Base-by-base conservation (phyloP, 92 coral and sea anemone species). In the Umimayanthus chanpuru region DNA sequence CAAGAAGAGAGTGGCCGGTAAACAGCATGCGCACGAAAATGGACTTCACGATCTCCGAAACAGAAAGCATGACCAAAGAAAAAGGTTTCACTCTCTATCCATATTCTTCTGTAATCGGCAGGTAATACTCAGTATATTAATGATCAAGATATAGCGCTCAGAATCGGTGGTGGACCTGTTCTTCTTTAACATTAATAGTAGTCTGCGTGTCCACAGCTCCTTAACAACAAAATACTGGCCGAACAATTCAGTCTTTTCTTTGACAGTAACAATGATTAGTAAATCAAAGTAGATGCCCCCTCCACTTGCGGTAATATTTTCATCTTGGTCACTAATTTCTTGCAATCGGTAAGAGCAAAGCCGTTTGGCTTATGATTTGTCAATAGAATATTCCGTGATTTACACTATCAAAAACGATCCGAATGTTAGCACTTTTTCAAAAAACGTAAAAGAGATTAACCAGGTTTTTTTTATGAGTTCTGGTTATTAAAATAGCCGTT, bases 11-110 rank as follows among this genome's bases (percentile, higher is more conserved):
- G 28, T 97, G 99, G 15, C 95, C 90, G 3, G 91, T 88, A 73
- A 97, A 93, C 38, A 97, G 73, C n/a, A 94, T 49, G n/a, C 99
- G 93, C 0, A 98, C 93, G 16, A 95, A 89, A 28, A 93, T 84
- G 0, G 99, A 93, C 87, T 95, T 97, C 26, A 97, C 95, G 73
- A 97, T 88, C 36, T 86, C 88, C 39, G 93, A 94, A 18, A 84
- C 85, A 9, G 90, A 89, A 10, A 91, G 77, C 96, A 93, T 92
- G 36, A 28, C 41, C 23, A 29, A 4, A 43, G 36, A 32, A 23
- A 36, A 76, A 39, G 1, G 58, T 9, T 43, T 76, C 30, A 61
- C 58, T 20, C 26, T 40, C 30, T 15, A 44, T 76, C 58, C 28
- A 25, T 23, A 21, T 38, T 43, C 58, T 21, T 21, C 53, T 6